Evolutionary conservation across 2,888 invertebrate species (phyloP), one percentile per base, ranked within the genome.

Genomic region (Mylabris sibirica): DNA sequence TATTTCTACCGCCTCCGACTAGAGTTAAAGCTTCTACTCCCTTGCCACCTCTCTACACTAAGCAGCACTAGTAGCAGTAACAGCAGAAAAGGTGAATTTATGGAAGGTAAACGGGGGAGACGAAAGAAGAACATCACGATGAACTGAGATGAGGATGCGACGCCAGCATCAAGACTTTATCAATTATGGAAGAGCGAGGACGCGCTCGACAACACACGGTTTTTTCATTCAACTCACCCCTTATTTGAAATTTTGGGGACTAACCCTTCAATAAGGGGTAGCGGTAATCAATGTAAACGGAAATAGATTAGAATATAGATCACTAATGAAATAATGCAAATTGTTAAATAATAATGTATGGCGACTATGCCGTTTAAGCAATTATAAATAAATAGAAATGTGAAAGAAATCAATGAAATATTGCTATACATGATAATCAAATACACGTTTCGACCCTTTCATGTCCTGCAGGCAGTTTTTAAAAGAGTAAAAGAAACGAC

Each of bases 81-180:
- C 57, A 17, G 59, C 69, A 70, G 70, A 70, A 70, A 70, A 70
- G 70, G 70, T 70, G 70, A 66, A 70, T 64, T 67, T 70, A 70
- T 67, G 63, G 41, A 38, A 38, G 59, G 64, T 64, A 59, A 57
- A 57, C 17, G 49, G 57, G 57, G 49, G 49, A 49, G 49, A 49
- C 20, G 49, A 49, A 22, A 57, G 49, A 49, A 17, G 57, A 57
- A 57, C 57, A 24, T 24, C 24, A 57, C 57, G 57, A 57, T 57
- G 57, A 57, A 59, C 64, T 38, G 61, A 41, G 34, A 41, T 41
- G 61, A 41, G 61, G 61, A 61, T 41, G 61, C 61, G 61, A 61
- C 61, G 61, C 20, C 61, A 34, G 38, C 61, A 61, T 61, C 38
- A 61, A 41, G 65, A 65, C 59, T 65, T 65, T 65, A 65, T 65